These are phyloP conservation scores for Maniola jurtina DNA, from an alignment of 1,140 invertebrate genomes.

Conservation along the genomic window DNA sequence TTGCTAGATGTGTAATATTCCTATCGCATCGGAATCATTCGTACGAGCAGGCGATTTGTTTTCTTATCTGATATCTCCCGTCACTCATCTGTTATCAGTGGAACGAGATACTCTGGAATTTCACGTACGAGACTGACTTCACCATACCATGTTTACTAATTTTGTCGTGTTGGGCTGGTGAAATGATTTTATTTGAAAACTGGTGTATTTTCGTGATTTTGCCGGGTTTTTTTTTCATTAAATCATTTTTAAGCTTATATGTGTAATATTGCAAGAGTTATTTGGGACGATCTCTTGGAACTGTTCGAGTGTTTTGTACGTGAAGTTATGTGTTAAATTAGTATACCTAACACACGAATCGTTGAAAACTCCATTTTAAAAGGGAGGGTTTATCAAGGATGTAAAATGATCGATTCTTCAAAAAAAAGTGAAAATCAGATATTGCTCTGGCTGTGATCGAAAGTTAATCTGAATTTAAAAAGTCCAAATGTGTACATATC, in stretches of 20 bases:
- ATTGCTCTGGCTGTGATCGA: too few relatives aligned
- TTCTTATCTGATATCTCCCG: background rate
- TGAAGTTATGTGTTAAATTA: too few relatives aligned
- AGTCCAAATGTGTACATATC: background rate
- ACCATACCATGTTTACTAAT: background rate
- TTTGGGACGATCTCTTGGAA: background rate
- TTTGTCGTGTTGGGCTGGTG: background rate
- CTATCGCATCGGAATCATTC: background rate
- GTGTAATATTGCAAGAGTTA: background rate
- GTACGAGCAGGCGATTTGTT: slow-evolving; percentile 5
- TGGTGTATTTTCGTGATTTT: background rate
- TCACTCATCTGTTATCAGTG: slow-evolving; percentile 16
- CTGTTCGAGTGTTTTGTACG: too few relatives aligned
- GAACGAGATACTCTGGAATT: slow-evolving; percentile 15
- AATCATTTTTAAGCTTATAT: background rate
- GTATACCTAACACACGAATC: too few relatives aligned
- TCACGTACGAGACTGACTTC: background rate
- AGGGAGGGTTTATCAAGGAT: too few relatives aligned
- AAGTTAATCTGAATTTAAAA: background rate
- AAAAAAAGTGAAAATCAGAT: too few relatives aligned
- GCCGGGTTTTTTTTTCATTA: background rate
- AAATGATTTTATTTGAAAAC: background rate
- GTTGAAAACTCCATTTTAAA: too few relatives aligned
- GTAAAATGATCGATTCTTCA: too few relatives aligned
- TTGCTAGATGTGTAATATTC: background rate